Conservation (phyloP, 2,113 vertebrate species). For the Pheucticus melanocephalus region DNA sequence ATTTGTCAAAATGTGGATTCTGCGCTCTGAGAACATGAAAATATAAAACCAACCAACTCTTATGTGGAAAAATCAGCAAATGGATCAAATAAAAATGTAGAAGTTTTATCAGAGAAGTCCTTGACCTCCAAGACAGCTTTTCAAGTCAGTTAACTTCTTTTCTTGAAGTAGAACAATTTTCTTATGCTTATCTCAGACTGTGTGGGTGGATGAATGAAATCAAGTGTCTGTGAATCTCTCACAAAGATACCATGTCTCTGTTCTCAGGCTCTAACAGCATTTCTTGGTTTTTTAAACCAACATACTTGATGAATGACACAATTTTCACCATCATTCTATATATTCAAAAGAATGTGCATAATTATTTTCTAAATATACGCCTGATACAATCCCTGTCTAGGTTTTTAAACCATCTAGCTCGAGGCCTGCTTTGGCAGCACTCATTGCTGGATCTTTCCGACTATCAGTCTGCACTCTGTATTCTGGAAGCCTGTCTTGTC, state of each 20-base stretch:
- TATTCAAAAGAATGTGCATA: slow-evolving; percentile 29
- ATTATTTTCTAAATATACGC: slow-evolving; percentile 26
- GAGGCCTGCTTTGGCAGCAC: background rate
- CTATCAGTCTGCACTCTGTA: background rate
- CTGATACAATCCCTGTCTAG: background rate
- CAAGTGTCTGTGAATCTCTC: background rate
- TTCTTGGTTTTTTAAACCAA: background rate
- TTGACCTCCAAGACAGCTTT: slow-evolving; percentile 31
- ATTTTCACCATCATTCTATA: slow-evolving; percentile 3
- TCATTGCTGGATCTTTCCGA: background rate
- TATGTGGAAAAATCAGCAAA: background rate
- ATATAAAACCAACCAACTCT: background rate
- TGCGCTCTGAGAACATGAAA: background rate
- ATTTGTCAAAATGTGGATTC: slow-evolving; percentile 8
- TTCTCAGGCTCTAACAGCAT: slow-evolving; percentile 5
- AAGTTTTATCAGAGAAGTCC: background rate
- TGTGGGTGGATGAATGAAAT: slow-evolving; percentile 44
- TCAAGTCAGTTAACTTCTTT: background rate
- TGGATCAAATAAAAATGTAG: background rate
- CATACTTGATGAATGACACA: background rate
- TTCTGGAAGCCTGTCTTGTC: background rate
- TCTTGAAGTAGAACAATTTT: slow-evolving; percentile 22
- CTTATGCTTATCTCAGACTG: background rate
- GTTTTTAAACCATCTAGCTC: background rate
- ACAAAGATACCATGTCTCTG: background rate